Conservation (phyloP, 2,888 invertebrate species). For the Agriopis leucophaearia region DNA sequence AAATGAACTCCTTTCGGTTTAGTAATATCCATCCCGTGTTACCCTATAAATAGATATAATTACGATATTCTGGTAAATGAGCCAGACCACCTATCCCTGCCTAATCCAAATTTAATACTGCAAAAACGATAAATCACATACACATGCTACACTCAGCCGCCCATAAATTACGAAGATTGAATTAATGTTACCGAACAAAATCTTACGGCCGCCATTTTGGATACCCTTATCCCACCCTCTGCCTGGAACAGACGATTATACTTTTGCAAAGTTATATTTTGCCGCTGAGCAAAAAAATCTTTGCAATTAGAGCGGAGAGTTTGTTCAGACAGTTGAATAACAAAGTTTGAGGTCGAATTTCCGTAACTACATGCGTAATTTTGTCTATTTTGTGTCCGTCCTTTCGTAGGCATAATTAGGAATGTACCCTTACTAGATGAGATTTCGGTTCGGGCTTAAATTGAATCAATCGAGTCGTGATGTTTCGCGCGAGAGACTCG, state of each 20-base stretch:
- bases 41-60: not conserved
- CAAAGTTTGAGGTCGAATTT: slow-evolving; percentile 46
- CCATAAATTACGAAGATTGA: slow-evolving; percentile 86
- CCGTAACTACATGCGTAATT: slow-evolving; percentile 51
- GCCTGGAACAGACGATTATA: slow-evolving; percentile 82
- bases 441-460: slow-evolving; percentile 80
- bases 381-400: slow-evolving; percentile 77
- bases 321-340: slow-evolving; percentile 43
- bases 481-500: slow-evolving; percentile 74
- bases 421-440: slow-evolving; percentile 77
- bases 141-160: slow-evolving; percentile 72
- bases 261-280: slow-evolving; percentile 65
- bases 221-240: slow-evolving; percentile 75
- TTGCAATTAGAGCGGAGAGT: slow-evolving; percentile 33
- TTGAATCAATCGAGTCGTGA: slow-evolving; percentile 83
- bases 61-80: slow-evolving; percentile 18
- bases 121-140: slow-evolving; percentile 80
- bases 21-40: too few species aligned
- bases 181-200: slow-evolving; percentile 84
- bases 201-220: slow-evolving; percentile 84
- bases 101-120: slow-evolving; percentile 65
- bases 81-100: slow-evolving; percentile 31
- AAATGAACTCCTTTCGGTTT: too few species aligned
- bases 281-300: slow-evolving; percentile 40
- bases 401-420: slow-evolving; percentile 84